Evolutionary conservation across 2,888 invertebrate genomes (phyloP), one percentile per base, ranked within the genome.

Genomic region (Hirtodrosophila duncani): DNA sequence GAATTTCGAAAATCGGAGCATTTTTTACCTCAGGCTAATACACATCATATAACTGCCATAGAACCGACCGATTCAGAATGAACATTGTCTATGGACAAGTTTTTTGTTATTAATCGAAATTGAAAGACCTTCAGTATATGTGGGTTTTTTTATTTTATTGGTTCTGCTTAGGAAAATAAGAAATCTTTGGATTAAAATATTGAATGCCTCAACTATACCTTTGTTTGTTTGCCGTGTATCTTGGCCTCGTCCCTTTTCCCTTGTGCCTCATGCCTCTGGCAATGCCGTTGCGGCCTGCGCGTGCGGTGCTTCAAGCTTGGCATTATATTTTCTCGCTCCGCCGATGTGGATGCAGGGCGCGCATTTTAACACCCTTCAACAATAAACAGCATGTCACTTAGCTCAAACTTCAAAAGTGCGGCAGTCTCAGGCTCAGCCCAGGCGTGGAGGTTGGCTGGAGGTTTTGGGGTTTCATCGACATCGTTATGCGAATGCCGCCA

Each of bases 351-450:
- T 36, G 34, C 56, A 31, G 81, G 81, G 84, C 72, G 72, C 84
- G 82, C 81, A 84, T 84, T 85, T 84, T 84, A 85, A 85, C 84
- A 84, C 84, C 84, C 84, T 83, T 84, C 84, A 84, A 84, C 84
- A 84, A 84, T 84, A 84, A 84, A 84, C 84, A 84, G 84, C 85
- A 84, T 85, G 85, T 84, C 85, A 84, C 84, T 85, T 84, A 84
- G 84, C 82, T 83, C 82, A 83, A 84, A 83, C 84, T 84, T 83
- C 83, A 83, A 83, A 83, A 83, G 83, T 82, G 70, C 75, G 65
- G 53, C 62, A 61, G 62, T 62, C 70, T 67, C n/a, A 56, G 23
- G 56, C 56, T 24, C 33, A 16, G 49, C 44, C 21, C 43, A 17
- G 17, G 18, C 8, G 11, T 11, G 41, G 31, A 21, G 18, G 36